phyloP scores from a whole-genome alignment of 2,888 invertebrate species.

The Therioaphis trifolii region DNA sequence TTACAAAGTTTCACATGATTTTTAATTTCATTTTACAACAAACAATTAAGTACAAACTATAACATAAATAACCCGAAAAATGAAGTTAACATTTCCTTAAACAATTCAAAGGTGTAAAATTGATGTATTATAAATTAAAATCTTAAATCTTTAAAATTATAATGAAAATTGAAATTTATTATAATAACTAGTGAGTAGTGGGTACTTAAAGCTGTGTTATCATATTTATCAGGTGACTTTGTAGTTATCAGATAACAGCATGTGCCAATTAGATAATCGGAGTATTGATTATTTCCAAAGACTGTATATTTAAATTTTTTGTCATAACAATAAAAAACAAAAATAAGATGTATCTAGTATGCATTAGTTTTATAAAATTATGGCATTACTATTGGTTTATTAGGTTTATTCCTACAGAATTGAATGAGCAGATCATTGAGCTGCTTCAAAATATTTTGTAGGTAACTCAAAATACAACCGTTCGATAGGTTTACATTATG shows the following conservation, averaged over 20 bases:
- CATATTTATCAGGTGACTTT: constrained; percentile 43
- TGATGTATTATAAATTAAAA: background rate
- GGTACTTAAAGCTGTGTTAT: background rate
- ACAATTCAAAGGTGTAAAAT: background rate
- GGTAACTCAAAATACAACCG: no score
- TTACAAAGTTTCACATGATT: constrained; percentile 27
- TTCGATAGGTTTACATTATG: no score
- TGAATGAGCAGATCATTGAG: no score
- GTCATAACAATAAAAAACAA: no score
- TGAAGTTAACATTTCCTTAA: no score
- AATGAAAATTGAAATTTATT: background rate
- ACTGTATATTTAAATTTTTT: no score
- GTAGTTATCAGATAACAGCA: constrained; percentile 18
- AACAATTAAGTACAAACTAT: background rate
- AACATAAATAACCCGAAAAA: background rate
- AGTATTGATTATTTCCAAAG: constrained; percentile 13
- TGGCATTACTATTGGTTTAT: no score
- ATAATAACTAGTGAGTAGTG: background rate
- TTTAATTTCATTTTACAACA: background rate
- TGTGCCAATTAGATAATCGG: background rate
- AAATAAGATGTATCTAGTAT: no score
- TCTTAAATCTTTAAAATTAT: background rate
- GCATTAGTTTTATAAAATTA: no score
- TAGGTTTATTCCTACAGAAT: no score
- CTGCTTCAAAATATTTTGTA: no score